Conservation (phyloP, 64 coral and sea anemone genomes). For the Hydrozoanthus tunicans region DNA sequence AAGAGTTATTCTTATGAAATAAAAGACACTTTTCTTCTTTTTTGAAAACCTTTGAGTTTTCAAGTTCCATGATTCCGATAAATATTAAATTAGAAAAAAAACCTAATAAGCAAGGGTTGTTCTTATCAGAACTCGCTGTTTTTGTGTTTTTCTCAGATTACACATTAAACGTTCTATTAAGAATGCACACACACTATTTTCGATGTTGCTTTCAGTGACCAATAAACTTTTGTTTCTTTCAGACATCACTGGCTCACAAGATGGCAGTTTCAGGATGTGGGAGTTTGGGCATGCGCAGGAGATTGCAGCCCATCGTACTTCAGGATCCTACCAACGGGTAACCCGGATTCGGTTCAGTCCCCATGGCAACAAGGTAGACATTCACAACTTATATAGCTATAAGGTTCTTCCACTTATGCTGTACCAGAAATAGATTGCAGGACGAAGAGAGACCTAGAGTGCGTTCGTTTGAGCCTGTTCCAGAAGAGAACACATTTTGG, state of each 20-base stretch:
- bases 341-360: conserved; percentile 92
- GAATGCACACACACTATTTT: not conserved
- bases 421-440: no score
- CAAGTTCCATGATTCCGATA: no score
- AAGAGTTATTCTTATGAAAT: no score
- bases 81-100: no score
- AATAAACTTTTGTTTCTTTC: not conserved
- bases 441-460: no score
- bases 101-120: no score
- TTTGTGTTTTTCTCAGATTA: no score
- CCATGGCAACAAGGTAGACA: conserved; percentile 88
- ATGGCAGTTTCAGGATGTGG: conserved; percentile 97
- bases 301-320: conserved; percentile 90
- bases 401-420: not conserved
- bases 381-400: not conserved
- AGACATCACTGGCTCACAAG: conserved; percentile 95
- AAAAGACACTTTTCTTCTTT: no score
- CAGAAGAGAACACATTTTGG: no score
- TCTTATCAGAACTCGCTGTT: not conserved
- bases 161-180: not conserved
- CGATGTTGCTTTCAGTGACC: not conserved
- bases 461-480: no score
- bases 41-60: no score
- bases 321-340: conserved; percentile 85
- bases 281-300: conserved; percentile 97